These are phyloP conservation scores for Sialis lutaria DNA, from an alignment of 2,888 invertebrate genomes.

Conservation along the genomic window DNA sequence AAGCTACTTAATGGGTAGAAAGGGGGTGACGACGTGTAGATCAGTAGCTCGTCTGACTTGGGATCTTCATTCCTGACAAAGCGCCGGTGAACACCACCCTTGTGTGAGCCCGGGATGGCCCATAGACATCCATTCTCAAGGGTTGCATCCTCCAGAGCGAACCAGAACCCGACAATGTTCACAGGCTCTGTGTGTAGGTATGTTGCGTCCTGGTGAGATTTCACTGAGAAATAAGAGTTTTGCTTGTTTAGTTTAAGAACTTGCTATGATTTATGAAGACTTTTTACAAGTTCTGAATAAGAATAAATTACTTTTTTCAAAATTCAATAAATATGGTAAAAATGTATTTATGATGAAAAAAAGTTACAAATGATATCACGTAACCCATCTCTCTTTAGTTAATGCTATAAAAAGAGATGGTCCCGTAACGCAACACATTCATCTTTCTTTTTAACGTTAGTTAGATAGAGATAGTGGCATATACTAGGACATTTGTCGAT, in stretches of 20 bases:
- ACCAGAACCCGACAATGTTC: conserved; percentile 80
- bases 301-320: no score
- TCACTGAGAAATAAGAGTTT: conserved; percentile 33
- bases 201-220: conserved; percentile 71
- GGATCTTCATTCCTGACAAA: conserved; percentile 52
- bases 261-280: no score
- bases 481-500: no score
- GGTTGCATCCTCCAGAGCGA: conserved; percentile 87
- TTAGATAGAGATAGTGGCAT: no score
- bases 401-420: conserved; percentile 1
- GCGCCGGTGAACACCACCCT: conserved; percentile 57
- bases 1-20: conserved; percentile 59
- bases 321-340: no score
- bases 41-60: conserved; percentile 35
- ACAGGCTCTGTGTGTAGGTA: conserved; percentile 75
- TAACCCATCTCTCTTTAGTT: background rate
- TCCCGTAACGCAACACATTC: background rate
- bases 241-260: no score
- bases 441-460: no score
- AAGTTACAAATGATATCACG: no score
- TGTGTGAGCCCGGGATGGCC: conserved; percentile 84
- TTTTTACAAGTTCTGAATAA: no score
- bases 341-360: no score
- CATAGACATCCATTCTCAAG: conserved; percentile 88
- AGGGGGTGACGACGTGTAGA: conserved; percentile 51